These are phyloP conservation scores for Sarcophaga caerulescens DNA, from an alignment of 2,888 invertebrate species.

Conservation along the genomic window DNA sequence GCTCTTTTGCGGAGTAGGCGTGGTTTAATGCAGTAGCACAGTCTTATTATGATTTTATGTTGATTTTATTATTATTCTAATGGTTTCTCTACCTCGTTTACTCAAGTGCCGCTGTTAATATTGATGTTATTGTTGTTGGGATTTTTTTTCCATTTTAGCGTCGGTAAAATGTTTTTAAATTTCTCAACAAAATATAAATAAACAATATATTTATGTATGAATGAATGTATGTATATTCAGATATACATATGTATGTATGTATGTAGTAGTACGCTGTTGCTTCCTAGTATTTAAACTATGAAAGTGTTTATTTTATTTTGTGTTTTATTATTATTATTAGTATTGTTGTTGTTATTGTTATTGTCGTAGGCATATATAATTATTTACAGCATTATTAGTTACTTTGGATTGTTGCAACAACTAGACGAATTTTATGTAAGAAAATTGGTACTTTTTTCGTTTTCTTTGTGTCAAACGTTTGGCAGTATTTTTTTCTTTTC, in stretches of 20 bases:
- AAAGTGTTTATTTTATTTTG: not conserved
- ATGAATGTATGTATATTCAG: no score
- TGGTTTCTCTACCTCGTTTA: slow-evolving; percentile 64
- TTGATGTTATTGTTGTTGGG: slow-evolving; percentile 16
- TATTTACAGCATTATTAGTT: slow-evolving; percentile 78
- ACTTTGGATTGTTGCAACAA: slow-evolving; percentile 76
- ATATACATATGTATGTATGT: no score
- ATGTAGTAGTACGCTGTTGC: slow-evolving; percentile 47
- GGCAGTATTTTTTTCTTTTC: slow-evolving; percentile 66
- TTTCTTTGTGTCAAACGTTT: slow-evolving; percentile 73
- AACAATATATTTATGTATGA: no score
- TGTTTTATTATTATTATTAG: not conserved
- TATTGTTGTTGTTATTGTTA: slow-evolving; percentile 73
- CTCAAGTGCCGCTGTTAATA: slow-evolving; percentile 60
- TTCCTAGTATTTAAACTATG: not conserved
- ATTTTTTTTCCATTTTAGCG: slow-evolving; percentile 53
- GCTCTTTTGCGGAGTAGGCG: slow-evolving; percentile 57
- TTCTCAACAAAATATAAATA: not conserved
- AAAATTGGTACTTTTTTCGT: slow-evolving; percentile 76
- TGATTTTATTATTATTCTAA: slow-evolving; percentile 63
- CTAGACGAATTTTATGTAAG: slow-evolving; percentile 77
- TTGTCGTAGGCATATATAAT: slow-evolving; percentile 77
- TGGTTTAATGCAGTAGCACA: slow-evolving; percentile 55
- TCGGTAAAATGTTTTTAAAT: slow-evolving; percentile 63
- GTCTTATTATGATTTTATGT: slow-evolving; percentile 62